Evolutionary conservation across 1,140 invertebrate species (phyloP).

Genomic region (Hyles euphorbiae): DNA sequence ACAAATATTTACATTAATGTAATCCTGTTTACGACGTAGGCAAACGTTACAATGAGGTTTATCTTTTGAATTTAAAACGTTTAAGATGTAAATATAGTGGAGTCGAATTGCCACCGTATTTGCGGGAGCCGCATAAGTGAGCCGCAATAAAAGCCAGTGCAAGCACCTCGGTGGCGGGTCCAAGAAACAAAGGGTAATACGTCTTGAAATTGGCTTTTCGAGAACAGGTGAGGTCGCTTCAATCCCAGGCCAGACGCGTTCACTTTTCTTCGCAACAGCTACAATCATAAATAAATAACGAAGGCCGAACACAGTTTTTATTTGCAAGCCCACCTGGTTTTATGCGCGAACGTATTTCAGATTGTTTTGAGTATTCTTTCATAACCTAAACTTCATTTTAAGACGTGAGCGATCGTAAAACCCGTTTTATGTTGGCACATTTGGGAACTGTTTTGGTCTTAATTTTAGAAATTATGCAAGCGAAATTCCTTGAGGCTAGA

Average conservation of each 20-base stretch:
- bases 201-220: conserved; percentile 54
- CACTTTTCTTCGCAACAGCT: conserved; percentile 46
- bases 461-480: conserved; percentile 56
- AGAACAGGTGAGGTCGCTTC: conserved; percentile 54
- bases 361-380: conserved; percentile 60
- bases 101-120: conserved; percentile 31
- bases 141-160: conserved; percentile 43
- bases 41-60: background rate
- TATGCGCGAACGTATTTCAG: conserved; percentile 44
- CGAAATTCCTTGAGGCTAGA: conserved; percentile 24
- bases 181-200: conserved; percentile 61
- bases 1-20: background rate
- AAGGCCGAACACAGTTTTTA: conserved; percentile 50
- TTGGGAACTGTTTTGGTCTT: conserved; percentile 47
- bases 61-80: conserved; percentile 9
- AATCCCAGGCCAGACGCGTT: conserved; percentile 35
- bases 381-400: conserved; percentile 60
- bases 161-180: conserved; percentile 40
- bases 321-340: conserved; percentile 55
- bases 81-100: conserved; percentile 25
- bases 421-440: conserved; percentile 55
- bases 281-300: conserved; percentile 44
- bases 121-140: conserved; percentile 39
- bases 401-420: conserved; percentile 56
- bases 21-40: background rate